These are phyloP conservation scores for Adelognathus sp. DNA, from an alignment of 2,888 invertebrate species.

Conservation along the genomic window DNA sequence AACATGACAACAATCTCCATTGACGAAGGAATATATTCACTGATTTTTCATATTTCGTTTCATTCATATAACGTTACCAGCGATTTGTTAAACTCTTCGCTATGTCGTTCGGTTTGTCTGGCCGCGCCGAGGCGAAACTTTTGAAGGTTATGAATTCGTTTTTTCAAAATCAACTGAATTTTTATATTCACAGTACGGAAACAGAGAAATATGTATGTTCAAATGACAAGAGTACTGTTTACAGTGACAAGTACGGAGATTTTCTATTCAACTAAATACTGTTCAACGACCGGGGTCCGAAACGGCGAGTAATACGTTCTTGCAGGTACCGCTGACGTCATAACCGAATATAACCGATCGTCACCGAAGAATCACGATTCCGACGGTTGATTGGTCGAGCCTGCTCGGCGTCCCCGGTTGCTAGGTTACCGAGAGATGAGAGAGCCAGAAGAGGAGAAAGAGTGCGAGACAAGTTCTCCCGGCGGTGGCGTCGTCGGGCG, in stretches of 20 bases:
- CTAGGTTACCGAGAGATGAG: conserved; percentile 74
- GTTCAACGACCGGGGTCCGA: conserved; percentile 18
- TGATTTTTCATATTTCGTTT: no score
- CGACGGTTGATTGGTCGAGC: conserved; percentile 64
- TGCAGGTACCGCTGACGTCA: conserved; percentile 74
- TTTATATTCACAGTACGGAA: no score
- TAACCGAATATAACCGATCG: conserved; percentile 68
- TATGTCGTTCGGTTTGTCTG: no score
- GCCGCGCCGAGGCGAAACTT: no score
- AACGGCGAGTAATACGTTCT: conserved; percentile 57
- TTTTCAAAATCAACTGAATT: no score
- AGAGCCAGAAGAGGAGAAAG: no score
- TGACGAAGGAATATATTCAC: no score
- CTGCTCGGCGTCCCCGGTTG: conserved; percentile 75
- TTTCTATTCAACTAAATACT: neutral
- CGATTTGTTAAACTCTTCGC: no score
- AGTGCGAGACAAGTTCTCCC: no score
- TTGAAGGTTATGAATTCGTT: no score
- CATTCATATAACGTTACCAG: no score
- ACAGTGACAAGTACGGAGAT: neutral
- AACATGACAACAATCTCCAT: no score
- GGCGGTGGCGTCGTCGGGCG: conserved; percentile 53
- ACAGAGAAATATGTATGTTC: neutral
- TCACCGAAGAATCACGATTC: conserved; percentile 65
- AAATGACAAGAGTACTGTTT: neutral